Conservation (phyloP, 2,888 invertebrate species). For the Metopia argyrocephala region DNA sequence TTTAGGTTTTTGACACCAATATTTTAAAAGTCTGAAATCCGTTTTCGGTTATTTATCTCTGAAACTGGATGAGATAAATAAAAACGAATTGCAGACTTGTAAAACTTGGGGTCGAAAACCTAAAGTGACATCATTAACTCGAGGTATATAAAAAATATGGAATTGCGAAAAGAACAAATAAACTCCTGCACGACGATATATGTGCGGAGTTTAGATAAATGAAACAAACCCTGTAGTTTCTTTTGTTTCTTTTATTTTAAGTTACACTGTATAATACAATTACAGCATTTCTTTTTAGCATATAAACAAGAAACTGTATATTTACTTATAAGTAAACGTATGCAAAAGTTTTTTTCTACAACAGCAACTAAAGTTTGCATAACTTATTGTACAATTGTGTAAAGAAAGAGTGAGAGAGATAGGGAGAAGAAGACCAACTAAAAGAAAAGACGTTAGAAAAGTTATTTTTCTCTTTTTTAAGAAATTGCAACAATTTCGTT, state of each 20-base stretch:
- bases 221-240: background rate
- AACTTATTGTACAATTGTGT: slow-evolving; percentile 62
- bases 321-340: slow-evolving; percentile 23
- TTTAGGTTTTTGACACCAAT: no score
- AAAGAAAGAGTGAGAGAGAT: slow-evolving; percentile 19
- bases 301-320: background rate
- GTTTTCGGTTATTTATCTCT: no score
- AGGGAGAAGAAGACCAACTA: background rate
- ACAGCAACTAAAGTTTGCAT: slow-evolving; percentile 54
- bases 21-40: no score
- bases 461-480: slow-evolving; percentile 27
- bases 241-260: background rate
- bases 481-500: slow-evolving; percentile 62
- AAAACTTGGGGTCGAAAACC: no score
- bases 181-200: no score
- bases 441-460: slow-evolving; percentile 45
- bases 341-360: slow-evolving; percentile 38
- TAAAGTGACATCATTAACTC: no score
- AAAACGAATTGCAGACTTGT: no score
- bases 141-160: no score
- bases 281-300: background rate
- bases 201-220: no score
- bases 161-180: no score
- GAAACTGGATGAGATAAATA: no score
- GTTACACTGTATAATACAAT: background rate